Conservation (phyloP, 2,113 vertebrate genomes). For the Heterotilapia buettikoferi region DNA sequence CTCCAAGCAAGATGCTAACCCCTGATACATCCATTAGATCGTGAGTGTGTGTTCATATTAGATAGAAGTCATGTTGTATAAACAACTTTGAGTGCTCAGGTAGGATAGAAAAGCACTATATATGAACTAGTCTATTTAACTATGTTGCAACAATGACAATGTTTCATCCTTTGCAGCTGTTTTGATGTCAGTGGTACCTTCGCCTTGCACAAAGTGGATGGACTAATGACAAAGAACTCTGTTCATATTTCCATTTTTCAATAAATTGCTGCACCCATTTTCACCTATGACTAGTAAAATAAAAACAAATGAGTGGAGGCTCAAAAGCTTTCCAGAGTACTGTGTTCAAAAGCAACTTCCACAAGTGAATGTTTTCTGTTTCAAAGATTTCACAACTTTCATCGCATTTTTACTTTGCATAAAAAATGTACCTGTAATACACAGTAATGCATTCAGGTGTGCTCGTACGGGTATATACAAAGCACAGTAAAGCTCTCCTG, state of each 20-base stretch:
- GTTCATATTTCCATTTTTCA: neutral
- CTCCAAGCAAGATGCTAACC: neutral
- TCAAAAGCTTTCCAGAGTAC: neutral
- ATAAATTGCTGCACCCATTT: neutral
- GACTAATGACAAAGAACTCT: neutral
- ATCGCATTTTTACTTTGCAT: fast-evolving
- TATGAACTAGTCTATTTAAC: neutral
- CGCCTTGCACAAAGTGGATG: neutral
- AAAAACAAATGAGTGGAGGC: neutral
- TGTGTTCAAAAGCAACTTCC: neutral
- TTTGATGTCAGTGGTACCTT: neutral
- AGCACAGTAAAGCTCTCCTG: neutral
- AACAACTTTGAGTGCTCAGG: neutral
- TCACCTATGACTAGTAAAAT: neutral
- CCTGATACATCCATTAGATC: neutral
- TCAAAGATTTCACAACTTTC: neutral
- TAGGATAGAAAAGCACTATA: neutral
- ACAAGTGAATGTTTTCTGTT: neutral
- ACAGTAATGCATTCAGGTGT: neutral
- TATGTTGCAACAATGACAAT: neutral
- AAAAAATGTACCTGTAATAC: neutral
- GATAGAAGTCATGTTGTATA: neutral
- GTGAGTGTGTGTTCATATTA: neutral
- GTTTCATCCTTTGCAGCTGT: neutral
- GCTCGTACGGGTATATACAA: neutral